These are phyloP conservation scores for Prunella strophiata DNA, from an alignment of 2,797 vertebrate genomes.

Conservation along the genomic window DNA sequence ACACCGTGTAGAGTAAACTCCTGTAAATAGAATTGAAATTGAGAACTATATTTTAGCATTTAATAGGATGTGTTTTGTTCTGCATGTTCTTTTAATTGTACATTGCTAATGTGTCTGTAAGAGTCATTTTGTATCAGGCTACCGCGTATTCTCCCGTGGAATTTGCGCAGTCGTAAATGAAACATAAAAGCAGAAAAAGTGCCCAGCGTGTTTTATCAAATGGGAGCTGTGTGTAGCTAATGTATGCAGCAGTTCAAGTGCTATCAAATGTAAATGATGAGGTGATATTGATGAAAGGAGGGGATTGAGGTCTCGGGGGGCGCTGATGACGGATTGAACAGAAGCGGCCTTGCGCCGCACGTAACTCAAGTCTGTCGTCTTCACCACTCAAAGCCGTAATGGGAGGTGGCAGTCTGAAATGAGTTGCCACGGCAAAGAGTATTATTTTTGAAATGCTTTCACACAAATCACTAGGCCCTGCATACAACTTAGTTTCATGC, in stretches of 20 bases:
- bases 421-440: slow-evolving; percentile 93
- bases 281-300: slow-evolving; percentile 89
- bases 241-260: slow-evolving; percentile 80
- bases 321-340: slow-evolving; percentile 98
- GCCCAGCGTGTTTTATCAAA: slow-evolving; percentile 58
- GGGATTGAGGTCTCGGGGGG: slow-evolving; percentile 92
- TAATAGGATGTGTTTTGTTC: neutral
- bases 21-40: neutral
- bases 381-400: slow-evolving; percentile 94
- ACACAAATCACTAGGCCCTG: slow-evolving; percentile 91
- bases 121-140: neutral
- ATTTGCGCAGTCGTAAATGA: slow-evolving; percentile 40
- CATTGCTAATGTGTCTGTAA: neutral
- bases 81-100: neutral
- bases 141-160: neutral
- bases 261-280: slow-evolving; percentile 85
- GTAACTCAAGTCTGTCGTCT: slow-evolving; percentile 87
- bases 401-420: slow-evolving; percentile 97
- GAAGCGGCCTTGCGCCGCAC: slow-evolving; percentile 85
- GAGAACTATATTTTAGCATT: neutral
- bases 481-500: slow-evolving; percentile 94
- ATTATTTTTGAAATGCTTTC: slow-evolving; percentile 99
- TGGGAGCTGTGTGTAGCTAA: slow-evolving; percentile 73
- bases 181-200: slow-evolving; percentile 64
- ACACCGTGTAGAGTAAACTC: neutral